Evolutionary conservation across 2,113 vertebrate genomes (phyloP).

Genomic region (Motacilla alba): DNA sequence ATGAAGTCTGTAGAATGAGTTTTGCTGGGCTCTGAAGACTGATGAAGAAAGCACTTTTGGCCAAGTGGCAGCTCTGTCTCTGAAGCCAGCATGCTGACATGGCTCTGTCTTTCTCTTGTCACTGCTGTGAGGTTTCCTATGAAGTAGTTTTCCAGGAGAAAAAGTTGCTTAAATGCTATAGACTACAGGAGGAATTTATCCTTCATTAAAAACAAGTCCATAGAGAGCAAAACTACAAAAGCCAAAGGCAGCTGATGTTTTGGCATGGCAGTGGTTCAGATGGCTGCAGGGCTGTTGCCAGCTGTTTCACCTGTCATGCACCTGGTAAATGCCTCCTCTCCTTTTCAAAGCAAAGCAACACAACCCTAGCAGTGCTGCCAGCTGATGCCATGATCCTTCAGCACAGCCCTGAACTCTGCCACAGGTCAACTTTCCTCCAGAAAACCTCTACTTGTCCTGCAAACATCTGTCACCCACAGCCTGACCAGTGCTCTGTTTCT

Average conservation of each 20-base stretch:
- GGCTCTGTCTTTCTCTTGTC: neutral
- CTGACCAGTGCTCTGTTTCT: neutral
- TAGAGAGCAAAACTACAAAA: neutral
- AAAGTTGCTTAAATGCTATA: neutral
- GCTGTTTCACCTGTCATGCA: neutral
- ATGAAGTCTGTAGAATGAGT: neutral
- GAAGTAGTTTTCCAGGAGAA: neutral
- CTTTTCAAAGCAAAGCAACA: neutral
- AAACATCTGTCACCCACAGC: neutral
- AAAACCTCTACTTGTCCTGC: neutral
- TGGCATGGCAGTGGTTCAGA: neutral
- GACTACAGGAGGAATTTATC: neutral
- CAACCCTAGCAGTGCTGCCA: neutral
- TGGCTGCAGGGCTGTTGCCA: neutral
- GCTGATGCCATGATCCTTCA: accelerated
- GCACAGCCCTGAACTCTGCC: accelerated
- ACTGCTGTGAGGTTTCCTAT: neutral
- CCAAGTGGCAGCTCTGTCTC: neutral
- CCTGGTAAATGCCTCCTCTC: neutral
- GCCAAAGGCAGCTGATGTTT: neutral
- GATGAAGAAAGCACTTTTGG: neutral
- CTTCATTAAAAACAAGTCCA: neutral
- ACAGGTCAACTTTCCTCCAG: neutral
- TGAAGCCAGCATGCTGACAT: neutral
- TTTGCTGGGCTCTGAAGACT: neutral